Percentiles rank a stretch among this genome's conserved stretches.
phyloP scores from a whole-genome alignment of 2,888 invertebrate genomes.

The Melipona bicolor region DNA sequence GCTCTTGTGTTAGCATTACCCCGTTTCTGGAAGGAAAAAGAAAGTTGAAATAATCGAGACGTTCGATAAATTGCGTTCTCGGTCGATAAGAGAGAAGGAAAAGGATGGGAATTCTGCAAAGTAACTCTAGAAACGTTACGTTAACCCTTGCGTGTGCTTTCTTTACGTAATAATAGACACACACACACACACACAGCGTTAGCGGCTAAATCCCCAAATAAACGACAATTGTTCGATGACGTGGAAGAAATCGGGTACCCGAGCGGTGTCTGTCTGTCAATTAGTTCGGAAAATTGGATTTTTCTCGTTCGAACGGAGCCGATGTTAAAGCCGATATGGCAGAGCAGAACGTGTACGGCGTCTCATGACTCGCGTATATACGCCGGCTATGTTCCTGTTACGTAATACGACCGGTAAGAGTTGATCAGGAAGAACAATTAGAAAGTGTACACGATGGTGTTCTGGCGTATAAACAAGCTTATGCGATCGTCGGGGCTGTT shows the following conservation, averaged over 20 bases:
- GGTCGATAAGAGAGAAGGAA: neutral
- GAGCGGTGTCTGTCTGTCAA: neutral
- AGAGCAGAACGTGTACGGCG: neutral
- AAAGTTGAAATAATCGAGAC: neutral
- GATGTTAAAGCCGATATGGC: neutral
- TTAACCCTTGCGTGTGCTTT: neutral
- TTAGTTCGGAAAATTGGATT: constrained; percentile 13
- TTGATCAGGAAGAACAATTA: constrained; percentile 77
- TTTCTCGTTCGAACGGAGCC: neutral
- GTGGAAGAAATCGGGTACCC: neutral
- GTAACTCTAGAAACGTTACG: neutral
- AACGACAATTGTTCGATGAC: neutral
- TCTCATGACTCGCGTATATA: constrained; percentile 29
- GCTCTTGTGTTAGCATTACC: no score
- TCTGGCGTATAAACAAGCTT: constrained; percentile 50
- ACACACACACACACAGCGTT: neutral
- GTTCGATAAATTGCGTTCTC: neutral
- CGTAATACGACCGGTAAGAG: constrained; percentile 59
- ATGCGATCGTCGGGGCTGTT: constrained; percentile 45
- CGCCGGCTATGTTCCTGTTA: constrained; percentile 37
- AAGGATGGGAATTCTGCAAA: neutral
- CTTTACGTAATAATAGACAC: neutral
- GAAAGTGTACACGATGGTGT: constrained; percentile 67
- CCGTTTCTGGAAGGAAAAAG: no score
- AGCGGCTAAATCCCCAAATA: neutral